phyloP scores from a whole-genome alignment of 2,888 invertebrate species.

The Agrenia bidenticulata region DNA sequence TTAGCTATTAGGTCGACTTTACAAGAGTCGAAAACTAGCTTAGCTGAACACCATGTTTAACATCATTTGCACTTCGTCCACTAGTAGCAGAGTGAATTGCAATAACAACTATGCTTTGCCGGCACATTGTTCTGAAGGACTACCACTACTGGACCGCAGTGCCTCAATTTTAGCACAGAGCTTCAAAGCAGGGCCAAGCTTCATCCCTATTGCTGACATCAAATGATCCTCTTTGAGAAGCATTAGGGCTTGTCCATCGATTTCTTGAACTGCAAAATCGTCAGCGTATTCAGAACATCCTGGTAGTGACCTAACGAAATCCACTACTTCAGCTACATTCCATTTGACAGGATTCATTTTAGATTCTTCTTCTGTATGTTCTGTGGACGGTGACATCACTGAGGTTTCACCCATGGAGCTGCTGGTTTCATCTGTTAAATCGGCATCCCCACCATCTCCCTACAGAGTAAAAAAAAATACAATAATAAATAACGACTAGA shows the following conservation, averaged over 20 bases:
- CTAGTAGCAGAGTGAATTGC: background rate
- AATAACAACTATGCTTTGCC: background rate
- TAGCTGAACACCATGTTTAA: too few relatives aligned
- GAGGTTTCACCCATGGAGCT: slow-evolving; percentile 50
- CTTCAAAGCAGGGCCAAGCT: slow-evolving; percentile 91
- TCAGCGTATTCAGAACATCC: slow-evolving; percentile 92
- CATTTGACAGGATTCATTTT: slow-evolving; percentile 67
- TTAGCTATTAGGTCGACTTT: too few relatives aligned
- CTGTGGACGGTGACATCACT: slow-evolving; percentile 41
- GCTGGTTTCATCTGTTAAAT: slow-evolving; percentile 50
- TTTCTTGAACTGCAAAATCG: slow-evolving; percentile 91
- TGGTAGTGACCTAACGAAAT: slow-evolving; percentile 81
- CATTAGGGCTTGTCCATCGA: slow-evolving; percentile 91
- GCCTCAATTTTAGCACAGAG: slow-evolving; percentile 89
- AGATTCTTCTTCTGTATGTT: slow-evolving; percentile 54
- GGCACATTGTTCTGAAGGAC: background rate
- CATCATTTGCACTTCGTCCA: too few relatives aligned
- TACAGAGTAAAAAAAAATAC: too few relatives aligned
- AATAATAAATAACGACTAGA: too few relatives aligned
- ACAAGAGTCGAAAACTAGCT: too few relatives aligned
- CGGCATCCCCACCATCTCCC: slow-evolving; percentile 46
- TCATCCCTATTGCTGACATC: slow-evolving; percentile 92
- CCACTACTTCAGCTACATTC: slow-evolving; percentile 61
- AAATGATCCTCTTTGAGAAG: slow-evolving; percentile 90
- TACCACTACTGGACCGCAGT: slow-evolving; percentile 60